Base-by-base conservation (phyloP, 2,797 vertebrate species). In the Bradypodion pumilum region DNA sequence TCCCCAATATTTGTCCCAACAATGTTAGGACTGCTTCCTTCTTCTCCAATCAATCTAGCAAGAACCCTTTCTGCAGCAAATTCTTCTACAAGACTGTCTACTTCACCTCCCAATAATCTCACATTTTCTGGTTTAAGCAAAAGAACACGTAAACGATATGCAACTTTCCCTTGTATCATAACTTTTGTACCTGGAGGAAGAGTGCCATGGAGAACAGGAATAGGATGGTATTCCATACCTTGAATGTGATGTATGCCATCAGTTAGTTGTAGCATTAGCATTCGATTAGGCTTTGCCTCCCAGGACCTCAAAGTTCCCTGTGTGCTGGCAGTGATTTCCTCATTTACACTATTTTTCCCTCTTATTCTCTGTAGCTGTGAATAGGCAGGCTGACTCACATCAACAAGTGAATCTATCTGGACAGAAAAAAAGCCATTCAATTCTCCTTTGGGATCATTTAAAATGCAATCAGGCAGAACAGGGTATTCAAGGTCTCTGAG, bases 131-230 rank as follows among this genome's bases (percentile, higher is more conserved):
- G 94, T 90, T 97, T 97, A 90, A 99, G 91, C 81, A 99, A 93
- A 76, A 99, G 94, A 88, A 99, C 95, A 77, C 99, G 98, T 68
- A 99, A 97, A 87, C 97, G 96, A 91, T 97, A 98, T 7, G 90
- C 88, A 90, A 98, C 95, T 65, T 90, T 94, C 78, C 99, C 98
- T 25, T 97, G 94, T 80, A 99, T 83, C 88, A 97, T 97, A 83
- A 99, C 95, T 96, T 99, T 99, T 87, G 97, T 98, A 77, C 99
- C 99, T 7, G 98, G 98, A 89, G 96, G 95, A 89, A 99, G 96
- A 88, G 88, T 81, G 65, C 94, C 85, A 89, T 91, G 96, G 84
- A 99, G 96, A 70, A 91, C 91, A 56, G 98, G 96, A 86, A 99
- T 93, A 0, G 97, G 91, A 35, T 96, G 96, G 92, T 99, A 99